phyloP scores from a whole-genome alignment of 2,113 vertebrate species.

The Leptosomus discolor region DNA sequence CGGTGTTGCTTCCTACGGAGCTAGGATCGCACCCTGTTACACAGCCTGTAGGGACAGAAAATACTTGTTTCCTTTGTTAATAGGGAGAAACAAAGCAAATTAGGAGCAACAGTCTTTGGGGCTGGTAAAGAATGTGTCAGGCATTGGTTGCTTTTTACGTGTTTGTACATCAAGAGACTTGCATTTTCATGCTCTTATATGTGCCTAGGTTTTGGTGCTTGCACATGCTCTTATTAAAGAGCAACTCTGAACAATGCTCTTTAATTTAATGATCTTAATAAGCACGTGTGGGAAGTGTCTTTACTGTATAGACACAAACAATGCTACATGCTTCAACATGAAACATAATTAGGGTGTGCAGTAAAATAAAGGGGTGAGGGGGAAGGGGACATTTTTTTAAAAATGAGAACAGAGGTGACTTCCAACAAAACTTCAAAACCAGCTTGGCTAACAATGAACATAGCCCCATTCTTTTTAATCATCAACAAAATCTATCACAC shows the following conservation, averaged over 20 bases:
- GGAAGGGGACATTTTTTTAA: constrained; percentile 63
- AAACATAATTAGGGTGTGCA: constrained; percentile 48
- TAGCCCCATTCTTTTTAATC: constrained; percentile 82
- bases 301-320: constrained; percentile 19
- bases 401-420: constrained; percentile 74
- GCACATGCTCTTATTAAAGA: constrained; percentile 22
- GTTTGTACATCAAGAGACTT: not conserved
- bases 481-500: constrained; percentile 83
- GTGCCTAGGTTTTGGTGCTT: not conserved
- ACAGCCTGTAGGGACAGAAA: not conserved
- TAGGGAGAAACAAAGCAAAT: not conserved
- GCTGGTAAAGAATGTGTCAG: not conserved
- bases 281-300: not conserved
- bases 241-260: not conserved
- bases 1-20: not conserved
- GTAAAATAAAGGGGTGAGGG: constrained; percentile 66
- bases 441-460: constrained; percentile 74
- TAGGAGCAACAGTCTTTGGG: not conserved
- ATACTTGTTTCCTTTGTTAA: not conserved
- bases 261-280: constrained; percentile 57
- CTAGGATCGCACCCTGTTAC: not conserved
- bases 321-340: constrained; percentile 31
- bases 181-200: not conserved
- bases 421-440: constrained; percentile 81
- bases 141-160: not conserved